phyloP scores from a whole-genome alignment of 2,888 invertebrate genomes.

The Melipona bicolor region DNA sequence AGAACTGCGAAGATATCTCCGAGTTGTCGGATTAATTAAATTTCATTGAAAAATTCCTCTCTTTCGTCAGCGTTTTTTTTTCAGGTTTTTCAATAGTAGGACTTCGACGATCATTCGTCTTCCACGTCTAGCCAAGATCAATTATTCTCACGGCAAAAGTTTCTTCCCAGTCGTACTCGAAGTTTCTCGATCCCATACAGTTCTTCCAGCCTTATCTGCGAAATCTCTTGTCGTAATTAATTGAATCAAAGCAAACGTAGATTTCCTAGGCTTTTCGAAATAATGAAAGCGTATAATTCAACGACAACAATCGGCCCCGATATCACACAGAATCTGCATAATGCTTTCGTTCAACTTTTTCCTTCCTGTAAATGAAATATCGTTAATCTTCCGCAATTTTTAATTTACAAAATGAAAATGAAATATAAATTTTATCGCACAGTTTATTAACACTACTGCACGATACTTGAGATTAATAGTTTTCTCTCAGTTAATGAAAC shows the following conservation, averaged over 20 bases:
- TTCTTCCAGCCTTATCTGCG: conserved; percentile 13
- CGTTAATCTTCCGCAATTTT: background rate
- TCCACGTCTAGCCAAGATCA: conserved; percentile 51
- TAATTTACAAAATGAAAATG: background rate
- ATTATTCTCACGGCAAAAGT: conserved; percentile 46
- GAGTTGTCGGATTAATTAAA: conserved; percentile 30
- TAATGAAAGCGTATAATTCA: background rate
- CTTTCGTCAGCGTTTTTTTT: conserved; percentile 21
- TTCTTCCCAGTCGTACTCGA: conserved; percentile 19
- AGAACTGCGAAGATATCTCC: background rate
- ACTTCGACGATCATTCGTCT: conserved; percentile 41
- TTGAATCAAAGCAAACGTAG: conserved; percentile 19
- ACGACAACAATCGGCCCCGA: too few relatives aligned
- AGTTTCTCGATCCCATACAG: conserved; percentile 22
- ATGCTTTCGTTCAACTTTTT: background rate
- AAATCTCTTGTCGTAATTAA: conserved; percentile 22
- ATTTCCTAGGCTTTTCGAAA: background rate
- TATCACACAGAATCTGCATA: background rate
- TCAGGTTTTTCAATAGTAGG: conserved; percentile 27
- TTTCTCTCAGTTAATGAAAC: too few relatives aligned
- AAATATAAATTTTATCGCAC: background rate
- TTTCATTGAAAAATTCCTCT: conserved; percentile 37
- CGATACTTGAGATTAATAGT: too few relatives aligned
- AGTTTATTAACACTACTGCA: background rate
- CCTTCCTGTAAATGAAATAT: background rate